A percentile compares a stretch with the other conserved stretches of the same genome.
phyloP scores from a whole-genome alignment of 1,140 invertebrate species.

The Achatina immaculata region DNA sequence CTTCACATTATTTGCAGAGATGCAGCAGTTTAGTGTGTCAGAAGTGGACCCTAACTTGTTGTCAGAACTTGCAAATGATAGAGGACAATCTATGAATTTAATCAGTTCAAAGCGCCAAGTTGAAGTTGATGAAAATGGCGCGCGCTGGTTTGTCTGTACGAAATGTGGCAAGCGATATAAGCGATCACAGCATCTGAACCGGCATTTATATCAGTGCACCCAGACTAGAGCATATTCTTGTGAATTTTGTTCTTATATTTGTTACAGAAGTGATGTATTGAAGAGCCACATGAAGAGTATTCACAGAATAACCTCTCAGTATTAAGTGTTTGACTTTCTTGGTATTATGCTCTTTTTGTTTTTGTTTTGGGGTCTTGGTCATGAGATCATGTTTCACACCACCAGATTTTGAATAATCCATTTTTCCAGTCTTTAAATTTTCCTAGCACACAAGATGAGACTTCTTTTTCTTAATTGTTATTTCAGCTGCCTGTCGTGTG shows the following conservation, averaged over 20 bases:
- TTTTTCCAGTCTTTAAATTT: too few species aligned
- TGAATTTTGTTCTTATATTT: not conserved
- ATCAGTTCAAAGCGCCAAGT: not conserved
- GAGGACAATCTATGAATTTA: not conserved
- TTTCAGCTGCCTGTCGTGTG: constrained; percentile 23
- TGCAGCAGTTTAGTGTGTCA: constrained; percentile 13
- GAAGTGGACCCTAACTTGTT: constrained; percentile 14
- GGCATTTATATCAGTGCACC: not conserved
- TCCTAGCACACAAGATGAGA: not conserved
- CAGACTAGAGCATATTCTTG: not conserved
- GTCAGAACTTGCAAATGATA: constrained; percentile 6
- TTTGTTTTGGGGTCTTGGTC: too few species aligned
- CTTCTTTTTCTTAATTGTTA: not conserved
- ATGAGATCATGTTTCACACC: too few species aligned
- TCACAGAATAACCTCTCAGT: not conserved
- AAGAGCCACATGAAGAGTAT: not conserved
- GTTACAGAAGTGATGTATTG: not conserved
- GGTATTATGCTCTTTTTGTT: not conserved
- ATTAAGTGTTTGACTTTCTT: not conserved
- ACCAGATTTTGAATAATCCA: too few species aligned
- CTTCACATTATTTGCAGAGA: constrained; percentile 2
- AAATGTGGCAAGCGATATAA: not conserved
- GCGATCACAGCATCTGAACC: not conserved
- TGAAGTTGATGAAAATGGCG: constrained; percentile 6
- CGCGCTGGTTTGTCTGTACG: constrained; percentile 8